Evolutionary conservation across 1,140 invertebrate species (phyloP).

Genomic region (Panulirus ornatus): DNA sequence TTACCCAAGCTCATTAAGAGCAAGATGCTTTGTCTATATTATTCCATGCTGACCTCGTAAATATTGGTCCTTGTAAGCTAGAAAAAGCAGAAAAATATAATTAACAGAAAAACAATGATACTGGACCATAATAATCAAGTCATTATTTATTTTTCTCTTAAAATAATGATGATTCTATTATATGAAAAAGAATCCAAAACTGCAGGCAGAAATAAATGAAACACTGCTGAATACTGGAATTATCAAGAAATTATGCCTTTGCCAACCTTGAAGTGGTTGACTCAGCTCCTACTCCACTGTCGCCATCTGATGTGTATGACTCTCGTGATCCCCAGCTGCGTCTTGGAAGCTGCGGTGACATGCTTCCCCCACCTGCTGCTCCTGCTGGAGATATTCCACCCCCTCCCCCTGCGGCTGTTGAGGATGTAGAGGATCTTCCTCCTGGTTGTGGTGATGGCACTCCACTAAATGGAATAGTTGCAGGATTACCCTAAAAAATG

Average conservation of each 20-base stretch:
- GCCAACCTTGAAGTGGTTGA: constrained; percentile 79
- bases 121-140: not conserved
- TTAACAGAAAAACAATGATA: not conserved
- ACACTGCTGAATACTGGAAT: not conserved
- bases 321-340: constrained; percentile 84
- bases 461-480: constrained; percentile 24
- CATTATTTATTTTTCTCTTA: not conserved
- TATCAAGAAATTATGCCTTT: not conserved
- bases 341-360: constrained; percentile 72
- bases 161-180: no score
- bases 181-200: not conserved
- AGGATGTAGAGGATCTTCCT: constrained; percentile 37
- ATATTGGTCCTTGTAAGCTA: constrained; percentile 71
- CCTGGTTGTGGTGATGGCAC: constrained; percentile 47
- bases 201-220: not conserved
- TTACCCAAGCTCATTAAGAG: no score
- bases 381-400: constrained; percentile 44
- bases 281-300: constrained; percentile 89
- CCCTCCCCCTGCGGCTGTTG: constrained; percentile 43
- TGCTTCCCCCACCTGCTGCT: constrained; percentile 50
- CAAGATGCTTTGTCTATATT: no score
- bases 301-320: constrained; percentile 86
- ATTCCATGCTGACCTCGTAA: constrained; percentile 56
- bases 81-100: constrained; percentile 21
- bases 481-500: constrained; percentile 14